Evolutionary conservation across 2,797 vertebrate species (phyloP).

Genomic region (Parauchenoglanis ngamensis): DNA sequence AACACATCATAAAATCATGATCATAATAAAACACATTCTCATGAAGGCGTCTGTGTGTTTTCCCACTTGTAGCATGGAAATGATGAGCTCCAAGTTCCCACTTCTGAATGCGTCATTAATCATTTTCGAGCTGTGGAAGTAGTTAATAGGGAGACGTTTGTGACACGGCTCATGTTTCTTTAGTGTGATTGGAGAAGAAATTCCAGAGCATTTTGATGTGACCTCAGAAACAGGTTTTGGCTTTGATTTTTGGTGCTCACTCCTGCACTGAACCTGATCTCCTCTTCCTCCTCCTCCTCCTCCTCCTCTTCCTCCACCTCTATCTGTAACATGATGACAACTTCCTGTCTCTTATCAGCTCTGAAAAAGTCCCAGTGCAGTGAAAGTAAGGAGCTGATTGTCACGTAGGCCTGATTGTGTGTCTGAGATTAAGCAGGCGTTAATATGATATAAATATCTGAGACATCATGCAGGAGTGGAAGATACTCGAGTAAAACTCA

Average conservation of each 20-base stretch:
- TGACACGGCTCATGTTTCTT: no score
- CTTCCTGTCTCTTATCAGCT: not conserved
- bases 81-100: not conserved
- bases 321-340: not conserved
- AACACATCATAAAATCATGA: no score
- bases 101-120: no score
- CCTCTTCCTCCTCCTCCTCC: no score
- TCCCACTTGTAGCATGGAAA: no score
- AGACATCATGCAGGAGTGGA: not conserved
- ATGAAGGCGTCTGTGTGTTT: not conserved
- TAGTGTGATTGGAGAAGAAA: no score
- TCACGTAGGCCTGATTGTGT: not conserved
- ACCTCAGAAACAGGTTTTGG: no score
- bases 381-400: not conserved
- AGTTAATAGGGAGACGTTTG: not conserved
- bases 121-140: no score
- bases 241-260: not conserved
- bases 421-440: not conserved
- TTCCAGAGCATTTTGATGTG: no score
- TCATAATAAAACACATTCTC: not conserved
- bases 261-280: not conserved
- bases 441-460: not conserved
- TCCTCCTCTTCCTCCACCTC: not conserved
- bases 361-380: not conserved
- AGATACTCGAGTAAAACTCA: not conserved